Evolutionary conservation across 2,888 invertebrate species (phyloP), one percentile per base, ranked within the genome.

Genomic region (Endotricha flammealis): DNA sequence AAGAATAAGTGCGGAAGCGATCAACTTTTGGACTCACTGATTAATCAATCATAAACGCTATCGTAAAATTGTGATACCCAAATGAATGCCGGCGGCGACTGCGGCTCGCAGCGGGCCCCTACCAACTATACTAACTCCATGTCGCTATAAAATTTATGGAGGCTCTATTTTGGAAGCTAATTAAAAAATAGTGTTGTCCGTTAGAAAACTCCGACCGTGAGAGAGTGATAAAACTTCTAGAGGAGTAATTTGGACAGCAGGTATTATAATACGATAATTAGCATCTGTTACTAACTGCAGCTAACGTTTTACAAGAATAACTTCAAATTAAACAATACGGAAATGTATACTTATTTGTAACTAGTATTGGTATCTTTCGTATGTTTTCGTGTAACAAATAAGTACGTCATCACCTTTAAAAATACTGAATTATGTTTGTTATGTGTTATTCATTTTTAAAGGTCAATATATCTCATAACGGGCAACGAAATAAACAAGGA

Each of bases 111-210:
- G 45, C 55, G 46, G 42, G 45, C 52, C 44, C 38, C 51, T 50
- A 40, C 57, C 59, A 53, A 56, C 57, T 52, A 61, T 67, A 61
- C 66, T 70, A 66, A 64, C 66, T 71, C 60, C 54, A 63, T 67
- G 64, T 71, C 66, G 75, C 71, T 71, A 77, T 80, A 80, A 82
- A 80, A 75, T 82, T 82, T 82, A 82, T 80, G 68, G 64, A 64
- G 71, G 70, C 70, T 72, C 74, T 71, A 81, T 79, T 81, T 82
- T 78, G 65, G 73, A 67, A 73, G 72, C 78, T 78, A 79, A 81
- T 82, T 82, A 80, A 82, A 76, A 65, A 76, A 77, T 70, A 62
- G 67, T 70, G 70, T 72, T 73, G 65, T 64, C 68, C 72, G 70
- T 75, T 75, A 70, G 67, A 66, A 64, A 69, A 67, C 53, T 69